Evolutionary conservation across 2,113 vertebrate species (phyloP), one percentile per base, ranked within the genome.

Genomic region (Planiliza haematocheilus): DNA sequence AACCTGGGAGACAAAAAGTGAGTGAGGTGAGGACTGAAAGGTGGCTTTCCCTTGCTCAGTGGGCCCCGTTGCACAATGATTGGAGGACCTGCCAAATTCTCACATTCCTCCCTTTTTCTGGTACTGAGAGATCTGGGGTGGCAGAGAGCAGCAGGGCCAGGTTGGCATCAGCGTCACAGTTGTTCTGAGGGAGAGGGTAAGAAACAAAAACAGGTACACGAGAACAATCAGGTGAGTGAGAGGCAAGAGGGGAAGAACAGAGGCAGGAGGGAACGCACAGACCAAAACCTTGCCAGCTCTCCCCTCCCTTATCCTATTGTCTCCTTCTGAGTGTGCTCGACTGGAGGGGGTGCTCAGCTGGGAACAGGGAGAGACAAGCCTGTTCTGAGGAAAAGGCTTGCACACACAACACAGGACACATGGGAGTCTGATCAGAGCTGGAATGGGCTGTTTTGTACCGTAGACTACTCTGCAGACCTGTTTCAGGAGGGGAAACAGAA

Each of bases 61-160:
- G 37, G 79, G 73, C 77, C 82, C 70, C 58, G 53, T 70, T 69
- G 73, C 74, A 82, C 81, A 83, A 74, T 72, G 66, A 61, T 65
- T 91, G 89, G 92, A 90, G n/a, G 58, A 60, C 53, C 71, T 62
- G 89, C 92, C 92, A 92, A 82, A 37, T 42, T 52, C 80, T 86
- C 68, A 80, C 90, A 94, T 93, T 94, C 91, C 90, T 92, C 21
- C 70, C 58, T 71, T 88, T 91, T 80, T 86, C 70, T 64, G 51
- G 70, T 69, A 70, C 67, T 70, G 8, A 7, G 50, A 71, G 70
- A 70, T 71, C 61, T 68, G 77, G 39, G 61, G 70, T 73, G 77
- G 81, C 82, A 72, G 39, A 82, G 73, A 79, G 45, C 13, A 48
- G 36, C 71, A 38, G 74, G 62, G 79, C 68, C 45, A 66, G 70